Conservation (phyloP, 2,888 invertebrate genomes). For the Hanleya hanleyi region DNA sequence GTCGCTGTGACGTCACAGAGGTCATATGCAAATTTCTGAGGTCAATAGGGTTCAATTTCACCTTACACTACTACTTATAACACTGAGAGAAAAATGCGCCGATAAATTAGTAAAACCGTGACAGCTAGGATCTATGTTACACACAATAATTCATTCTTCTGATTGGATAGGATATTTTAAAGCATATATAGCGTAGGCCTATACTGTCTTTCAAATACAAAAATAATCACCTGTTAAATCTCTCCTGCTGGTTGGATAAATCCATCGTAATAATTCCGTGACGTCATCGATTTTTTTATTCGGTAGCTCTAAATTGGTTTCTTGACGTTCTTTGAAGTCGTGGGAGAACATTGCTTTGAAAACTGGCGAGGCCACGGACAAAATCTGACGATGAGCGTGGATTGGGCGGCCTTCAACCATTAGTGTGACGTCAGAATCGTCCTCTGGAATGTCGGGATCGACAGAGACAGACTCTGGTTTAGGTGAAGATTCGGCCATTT, state of each 20-base stretch:
- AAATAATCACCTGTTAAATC: constrained; percentile 1
- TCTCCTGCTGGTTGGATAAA: not conserved
- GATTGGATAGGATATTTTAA: too few species aligned
- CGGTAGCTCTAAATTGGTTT: not conserved
- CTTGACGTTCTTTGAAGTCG: not conserved
- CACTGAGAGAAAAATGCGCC: too few species aligned
- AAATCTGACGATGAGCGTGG: not conserved
- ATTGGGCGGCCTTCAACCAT: not conserved
- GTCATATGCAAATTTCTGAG: too few species aligned
- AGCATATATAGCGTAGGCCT: too few species aligned
- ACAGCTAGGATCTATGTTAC: too few species aligned
- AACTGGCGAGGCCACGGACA: constrained; percentile 1
- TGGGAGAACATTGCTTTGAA: not conserved
- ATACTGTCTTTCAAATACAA: too few species aligned
- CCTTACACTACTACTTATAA: too few species aligned
- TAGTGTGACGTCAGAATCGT: not conserved
- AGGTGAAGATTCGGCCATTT: not conserved
- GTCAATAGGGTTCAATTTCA: too few species aligned
- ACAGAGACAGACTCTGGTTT: not conserved
- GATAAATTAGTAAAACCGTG: too few species aligned
- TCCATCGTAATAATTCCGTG: not conserved
- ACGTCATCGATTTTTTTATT: not conserved
- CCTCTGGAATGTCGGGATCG: not conserved
- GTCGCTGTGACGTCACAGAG: too few species aligned
- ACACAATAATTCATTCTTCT: too few species aligned